Conservation (phyloP, 2,113 vertebrate species). For the Seriola rivoliana region DNA sequence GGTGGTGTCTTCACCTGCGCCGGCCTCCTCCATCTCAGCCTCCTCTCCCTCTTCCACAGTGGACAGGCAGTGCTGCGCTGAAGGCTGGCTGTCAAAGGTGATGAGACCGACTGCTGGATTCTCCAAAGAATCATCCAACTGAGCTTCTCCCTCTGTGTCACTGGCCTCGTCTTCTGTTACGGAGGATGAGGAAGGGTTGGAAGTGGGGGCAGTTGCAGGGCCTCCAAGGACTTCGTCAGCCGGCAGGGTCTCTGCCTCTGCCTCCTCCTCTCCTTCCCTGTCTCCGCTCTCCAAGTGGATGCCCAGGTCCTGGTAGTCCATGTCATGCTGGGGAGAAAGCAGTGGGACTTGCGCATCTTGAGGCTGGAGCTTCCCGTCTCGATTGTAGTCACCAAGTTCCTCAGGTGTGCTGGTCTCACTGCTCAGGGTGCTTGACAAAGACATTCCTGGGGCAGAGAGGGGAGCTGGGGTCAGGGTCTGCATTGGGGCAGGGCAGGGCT, state of each 20-base stretch:
- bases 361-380: slow-evolving; percentile 68
- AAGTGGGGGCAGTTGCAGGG: slow-evolving; percentile 73
- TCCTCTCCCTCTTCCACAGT: slow-evolving; percentile 78
- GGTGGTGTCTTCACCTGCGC: slow-evolving; percentile 68
- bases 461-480: slow-evolving; percentile 25
- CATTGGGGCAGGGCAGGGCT: background rate
- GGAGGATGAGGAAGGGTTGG: slow-evolving; percentile 79
- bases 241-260: slow-evolving; percentile 76
- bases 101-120: background rate
- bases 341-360: slow-evolving; percentile 12
- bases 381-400: slow-evolving; percentile 82
- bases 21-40: slow-evolving; percentile 26
- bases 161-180: slow-evolving; percentile 85
- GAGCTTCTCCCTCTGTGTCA: slow-evolving; percentile 84
- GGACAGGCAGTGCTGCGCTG: slow-evolving; percentile 66
- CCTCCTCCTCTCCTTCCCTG: slow-evolving; percentile 69
- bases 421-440: slow-evolving; percentile 83
- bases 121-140: slow-evolving; percentile 72
- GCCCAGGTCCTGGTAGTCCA: slow-evolving; percentile 71
- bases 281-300: slow-evolving; percentile 63
- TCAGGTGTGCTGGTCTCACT: slow-evolving; percentile 86
- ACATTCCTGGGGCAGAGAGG: slow-evolving; percentile 61
- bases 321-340: slow-evolving; percentile 63
- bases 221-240: slow-evolving; percentile 80
- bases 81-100: slow-evolving; percentile 52